These are phyloP conservation scores for Anomalospiza imberbis DNA, from an alignment of 2,797 vertebrate genomes.

Conservation along the genomic window DNA sequence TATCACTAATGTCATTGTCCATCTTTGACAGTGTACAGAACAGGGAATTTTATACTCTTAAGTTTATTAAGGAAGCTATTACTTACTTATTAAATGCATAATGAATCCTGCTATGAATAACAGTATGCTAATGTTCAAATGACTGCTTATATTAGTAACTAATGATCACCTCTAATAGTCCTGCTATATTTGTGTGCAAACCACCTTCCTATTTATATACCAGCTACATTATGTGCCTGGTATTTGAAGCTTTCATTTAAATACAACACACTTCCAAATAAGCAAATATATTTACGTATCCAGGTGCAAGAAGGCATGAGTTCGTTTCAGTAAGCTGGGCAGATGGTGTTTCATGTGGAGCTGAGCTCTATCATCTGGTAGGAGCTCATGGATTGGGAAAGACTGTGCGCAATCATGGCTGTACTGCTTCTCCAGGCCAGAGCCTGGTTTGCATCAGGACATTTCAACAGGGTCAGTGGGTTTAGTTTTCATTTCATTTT, in stretches of 20 bases:
- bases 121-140: slow-evolving; percentile 32
- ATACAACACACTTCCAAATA: neutral
- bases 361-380: neutral
- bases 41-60: neutral
- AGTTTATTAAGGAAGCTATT: slow-evolving; percentile 17
- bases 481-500: neutral
- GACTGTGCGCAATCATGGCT: too few species aligned
- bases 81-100: neutral
- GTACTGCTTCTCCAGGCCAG: neutral
- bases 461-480: neutral
- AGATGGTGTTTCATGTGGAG: neutral
- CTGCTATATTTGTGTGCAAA: slow-evolving; percentile 41
- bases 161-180: slow-evolving; percentile 36
- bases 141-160: slow-evolving; percentile 43
- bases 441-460: neutral
- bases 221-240: neutral
- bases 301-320: neutral
- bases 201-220: slow-evolving; percentile 34
- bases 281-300: neutral
- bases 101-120: slow-evolving; percentile 32
- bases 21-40: neutral
- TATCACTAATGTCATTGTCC: neutral
- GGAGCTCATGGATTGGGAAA: neutral
- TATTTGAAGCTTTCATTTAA: neutral
- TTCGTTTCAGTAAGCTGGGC: neutral